Evolutionary conservation across 2,113 vertebrate genomes (phyloP), one percentile per base, ranked within the genome.

Genomic region (Brachypodius melanocephalos): DNA sequence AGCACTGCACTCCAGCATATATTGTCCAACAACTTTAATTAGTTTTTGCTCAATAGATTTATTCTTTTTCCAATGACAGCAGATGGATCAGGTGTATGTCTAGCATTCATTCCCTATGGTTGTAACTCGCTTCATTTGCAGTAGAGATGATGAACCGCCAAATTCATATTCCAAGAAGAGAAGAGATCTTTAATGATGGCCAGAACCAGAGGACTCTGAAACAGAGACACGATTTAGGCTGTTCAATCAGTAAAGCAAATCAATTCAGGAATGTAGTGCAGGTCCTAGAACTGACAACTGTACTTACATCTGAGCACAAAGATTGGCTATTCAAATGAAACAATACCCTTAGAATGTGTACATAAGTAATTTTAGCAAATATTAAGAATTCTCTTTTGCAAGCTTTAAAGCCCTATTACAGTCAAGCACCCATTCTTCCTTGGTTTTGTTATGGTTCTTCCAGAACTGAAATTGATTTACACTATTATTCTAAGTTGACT

Each of bases 121-220:
- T 85, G 77, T 65, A 90, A 91, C 57, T 89, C 46, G 65, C 77
- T 93, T 97, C 74, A 85, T 93, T 79, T 95, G 91, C 48, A 93
- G 59, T 19, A 84, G 65, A 79, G 80, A 63, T 78, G 91, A 82
- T 2, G 2, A 80, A 88, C 58, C 77, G 88, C 74, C 77, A 75
- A 45, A 81, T 69, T 45, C 88, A 94, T 88, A 85, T 16, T 88
- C 85, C 89, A 66, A 71, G 92, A 79, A 81, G 83, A 90, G 42
- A 75, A 65, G 63, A 84, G 61, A 71, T 77, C 88, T 91, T 92
- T 94, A 97, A 59, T 97, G 96, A 94, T 97, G 97, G 51, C 74
- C 85, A 93, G 85, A 54, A 93, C 52, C 62, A 84, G 90, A 93
- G 24, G 90, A 43, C 84, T 97, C 97, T 97, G 97, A 94, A 97